A percentile compares a stretch with the other conserved stretches of the same genome.
phyloP scores from a whole-genome alignment of 2,113 vertebrate species.

The Hiodon alosoides region DNA sequence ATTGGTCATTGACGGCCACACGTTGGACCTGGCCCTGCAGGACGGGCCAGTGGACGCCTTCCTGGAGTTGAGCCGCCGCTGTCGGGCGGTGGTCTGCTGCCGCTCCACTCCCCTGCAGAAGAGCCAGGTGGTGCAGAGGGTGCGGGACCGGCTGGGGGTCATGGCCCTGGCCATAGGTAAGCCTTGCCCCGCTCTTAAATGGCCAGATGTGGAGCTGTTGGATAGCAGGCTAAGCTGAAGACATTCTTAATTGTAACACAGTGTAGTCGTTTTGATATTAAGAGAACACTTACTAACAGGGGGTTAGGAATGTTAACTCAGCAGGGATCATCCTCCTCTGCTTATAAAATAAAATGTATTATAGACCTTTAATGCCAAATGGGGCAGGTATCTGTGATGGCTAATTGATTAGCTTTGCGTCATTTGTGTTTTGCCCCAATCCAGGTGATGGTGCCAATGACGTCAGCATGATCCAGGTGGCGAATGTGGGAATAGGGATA shows the following conservation, averaged over 20 bases:
- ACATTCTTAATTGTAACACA: too few species aligned
- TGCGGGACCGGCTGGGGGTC: conserved; percentile 63
- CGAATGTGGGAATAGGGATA: conserved; percentile 73
- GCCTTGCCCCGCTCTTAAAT: neutral
- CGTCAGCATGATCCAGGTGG: conserved; percentile 82
- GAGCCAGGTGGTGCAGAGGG: conserved; percentile 70
- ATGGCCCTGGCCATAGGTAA: conserved; percentile 77
- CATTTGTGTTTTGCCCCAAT: neutral
- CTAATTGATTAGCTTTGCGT: neutral
- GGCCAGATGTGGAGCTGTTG: neutral
- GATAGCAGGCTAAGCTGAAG: too few species aligned
- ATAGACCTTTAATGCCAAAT: too few species aligned
- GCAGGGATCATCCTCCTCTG: too few species aligned
- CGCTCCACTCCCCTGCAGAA: conserved; percentile 78
- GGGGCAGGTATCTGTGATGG: too few species aligned
- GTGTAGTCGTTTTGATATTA: too few species aligned
- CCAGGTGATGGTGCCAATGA: conserved; percentile 82
- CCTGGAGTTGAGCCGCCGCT: conserved; percentile 60
- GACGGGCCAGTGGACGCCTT: conserved; percentile 61
- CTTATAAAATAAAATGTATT: too few species aligned
- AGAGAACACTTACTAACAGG: too few species aligned
- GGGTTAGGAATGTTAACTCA: too few species aligned
- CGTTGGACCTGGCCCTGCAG: conserved; percentile 69
- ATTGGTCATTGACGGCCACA: conserved; percentile 71
- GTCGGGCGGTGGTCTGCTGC: conserved; percentile 76